Base-by-base conservation (phyloP, 2,888 invertebrate genomes). In the Pachymerium ferrugineum region DNA sequence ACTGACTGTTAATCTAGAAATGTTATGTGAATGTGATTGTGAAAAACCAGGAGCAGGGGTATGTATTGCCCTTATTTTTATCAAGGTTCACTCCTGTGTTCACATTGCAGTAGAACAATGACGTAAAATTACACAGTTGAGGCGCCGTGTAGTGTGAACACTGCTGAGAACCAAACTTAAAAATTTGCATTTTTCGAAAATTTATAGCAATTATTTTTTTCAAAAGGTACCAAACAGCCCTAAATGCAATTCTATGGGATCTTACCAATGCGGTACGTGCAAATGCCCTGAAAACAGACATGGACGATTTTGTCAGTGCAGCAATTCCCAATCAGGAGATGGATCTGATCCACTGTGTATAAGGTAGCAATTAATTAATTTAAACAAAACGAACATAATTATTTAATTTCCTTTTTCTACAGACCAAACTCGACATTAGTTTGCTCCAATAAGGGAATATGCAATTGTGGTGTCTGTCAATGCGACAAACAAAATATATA, bases 1-100 rank as follows among this genome's bases (percentile, higher is more conserved):
- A 78, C 86, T 98, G 73, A 86, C 88, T 1, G 89, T 99, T 25
- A 90, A 94, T 78, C 85, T 99, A 77, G 91, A 95, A 81, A 93
- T 97, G 89, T 85, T 95, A 42, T 99, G 99, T 81, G 92, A 94
- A 79, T 99, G 99, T 80, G 91, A 92, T 6, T 99, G 98, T 82
- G 97, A 97, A 83, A 88, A 87, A 75, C 86, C 87, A 14, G 89
- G 88, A 42, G 80, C 84, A 78, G 77, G 84, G 38, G 83, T 86
- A 81, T 67, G 30, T 29, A 28, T 14, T 6, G 10, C 3, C 14
- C 1, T n/a, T n/a, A n/a, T n/a, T n/a, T n/a, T n/a, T n/a, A n/a
- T n/a, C n/a, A n/a, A n/a, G n/a, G n/a, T n/a, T n/a, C n/a, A n/a
- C n/a, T n/a, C n/a, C n/a, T n/a, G n/a, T n/a, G n/a, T n/a, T n/a